Evolutionary conservation across 2,797 vertebrate genomes (phyloP), one percentile per base, ranked within the genome.

Genomic region (Podargus strigoides): DNA sequence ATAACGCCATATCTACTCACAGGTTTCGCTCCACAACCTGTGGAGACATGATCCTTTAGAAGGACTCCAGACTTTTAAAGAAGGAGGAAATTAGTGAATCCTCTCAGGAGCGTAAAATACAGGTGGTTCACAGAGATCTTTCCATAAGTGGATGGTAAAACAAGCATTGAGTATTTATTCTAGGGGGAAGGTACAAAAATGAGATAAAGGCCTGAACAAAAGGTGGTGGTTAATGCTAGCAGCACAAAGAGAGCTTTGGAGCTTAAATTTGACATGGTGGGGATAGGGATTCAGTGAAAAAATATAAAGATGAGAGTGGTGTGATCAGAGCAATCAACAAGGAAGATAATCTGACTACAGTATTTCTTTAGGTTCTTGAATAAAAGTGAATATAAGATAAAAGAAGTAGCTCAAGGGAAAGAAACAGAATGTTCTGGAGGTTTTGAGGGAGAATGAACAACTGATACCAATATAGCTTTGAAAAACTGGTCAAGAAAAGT

Each of bases 221-320:
- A 5, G 2, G 5, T 46, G 2, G 3, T 59, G 21, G 1, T 3
- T 50, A 53, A 76, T n/a, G 5, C 15, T 67, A 30, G 30, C 37
- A 85, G 11, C 10, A 58, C 5, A 55, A 52, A 66, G 14, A 20
- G 14, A 22, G 16, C 6, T 62, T 78, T 62, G 21, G 30, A 69
- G 3, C 30, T 69, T 76, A 27, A 55, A 44, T 85, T 69, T 85
- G 14, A 47, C 30, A 49, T 44, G 27, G 12, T 21, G 4, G 2
- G 11, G 4, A 52, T 12, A 39, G 2, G 5, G 36, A 58, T 60
- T 83, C 32, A 16, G 5, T 50, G 36, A 67, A 82, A 64, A 53
- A 32, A 28, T 9, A 41, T 18, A 27, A 63, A 42, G 10, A 67
- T 13, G 8, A 68, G 30, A 90, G n/a, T 36, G 34, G 80, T 47